phyloP scores from a whole-genome alignment of 2,888 invertebrate genomes.

The Phyllotreta striolata region DNA sequence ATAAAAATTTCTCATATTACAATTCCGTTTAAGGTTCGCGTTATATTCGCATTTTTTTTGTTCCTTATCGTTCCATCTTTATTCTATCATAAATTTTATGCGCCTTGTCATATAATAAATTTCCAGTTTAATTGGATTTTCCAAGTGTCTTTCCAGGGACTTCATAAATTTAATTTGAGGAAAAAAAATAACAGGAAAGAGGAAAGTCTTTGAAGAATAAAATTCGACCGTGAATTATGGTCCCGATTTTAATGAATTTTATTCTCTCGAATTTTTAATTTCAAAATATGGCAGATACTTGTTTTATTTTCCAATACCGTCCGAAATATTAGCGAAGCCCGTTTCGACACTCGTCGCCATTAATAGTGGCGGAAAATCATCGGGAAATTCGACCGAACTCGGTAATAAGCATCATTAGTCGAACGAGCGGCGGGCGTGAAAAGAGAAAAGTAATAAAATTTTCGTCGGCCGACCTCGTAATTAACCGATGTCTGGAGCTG shows the following conservation, averaged over 20 bases:
- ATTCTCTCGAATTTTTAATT: neutral
- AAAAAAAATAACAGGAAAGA: slow-evolving; percentile 17
- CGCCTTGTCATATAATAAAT: slow-evolving; percentile 24
- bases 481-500: slow-evolving; percentile 54
- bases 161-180: slow-evolving; percentile 24
- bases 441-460: slow-evolving; percentile 49
- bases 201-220: slow-evolving; percentile 15
- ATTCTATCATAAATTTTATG: slow-evolving; percentile 21
- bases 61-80: slow-evolving; percentile 18
- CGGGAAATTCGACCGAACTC: too few relatives aligned
- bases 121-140: slow-evolving; percentile 26
- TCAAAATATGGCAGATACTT: too few relatives aligned
- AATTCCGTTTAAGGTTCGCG: neutral
- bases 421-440: slow-evolving; percentile 7
- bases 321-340: too few relatives aligned
- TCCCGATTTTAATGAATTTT: slow-evolving; percentile 11
- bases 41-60: neutral
- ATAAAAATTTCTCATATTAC: slow-evolving; percentile 8
- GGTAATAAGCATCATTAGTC: slow-evolving; percentile 19
- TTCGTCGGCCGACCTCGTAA: slow-evolving; percentile 46
- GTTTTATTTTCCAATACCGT: too few relatives aligned
- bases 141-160: slow-evolving; percentile 25
- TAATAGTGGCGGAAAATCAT: too few relatives aligned
- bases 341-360: too few relatives aligned
- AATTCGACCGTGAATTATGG: slow-evolving; percentile 11